Conservation (phyloP, 2,113 vertebrate species). For the Dolichotis patagonum region DNA sequence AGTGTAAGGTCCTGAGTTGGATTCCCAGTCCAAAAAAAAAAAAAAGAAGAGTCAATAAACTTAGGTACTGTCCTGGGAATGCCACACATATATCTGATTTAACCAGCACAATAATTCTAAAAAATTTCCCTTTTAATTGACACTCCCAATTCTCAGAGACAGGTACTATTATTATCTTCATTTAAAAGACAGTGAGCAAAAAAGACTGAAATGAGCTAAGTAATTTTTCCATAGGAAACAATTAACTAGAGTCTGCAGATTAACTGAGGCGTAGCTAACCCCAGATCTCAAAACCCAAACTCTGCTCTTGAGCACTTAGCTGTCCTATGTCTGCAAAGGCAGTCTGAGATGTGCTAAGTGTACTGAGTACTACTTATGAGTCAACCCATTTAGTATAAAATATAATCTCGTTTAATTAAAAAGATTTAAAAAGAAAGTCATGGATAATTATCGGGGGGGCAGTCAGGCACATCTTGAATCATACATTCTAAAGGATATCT, state of each 20-base stretch:
- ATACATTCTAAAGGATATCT: not conserved
- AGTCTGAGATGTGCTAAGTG: not conserved
- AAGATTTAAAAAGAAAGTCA: slow-evolving; percentile 27
- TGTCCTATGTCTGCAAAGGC: not conserved
- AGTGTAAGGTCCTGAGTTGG: no score
- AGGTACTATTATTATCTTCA: slow-evolving; percentile 15
- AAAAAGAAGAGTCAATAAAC: not conserved
- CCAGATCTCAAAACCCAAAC: not conserved
- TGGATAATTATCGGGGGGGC: not conserved
- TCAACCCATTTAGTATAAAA: not conserved
- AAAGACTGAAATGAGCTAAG: not conserved
- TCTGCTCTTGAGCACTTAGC: not conserved
- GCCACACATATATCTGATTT: not conserved
- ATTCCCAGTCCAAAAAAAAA: no score
- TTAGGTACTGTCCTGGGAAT: not conserved
- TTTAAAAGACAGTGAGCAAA: not conserved
- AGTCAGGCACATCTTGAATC: not conserved
- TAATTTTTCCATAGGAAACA: not conserved
- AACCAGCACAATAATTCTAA: not conserved
- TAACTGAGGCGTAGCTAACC: not conserved
- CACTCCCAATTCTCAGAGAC: slow-evolving; percentile 7
- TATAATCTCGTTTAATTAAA: not conserved
- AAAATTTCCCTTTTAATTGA: not conserved
- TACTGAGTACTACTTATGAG: not conserved
- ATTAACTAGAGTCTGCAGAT: not conserved